Evolutionary conservation across 2,797 vertebrate species (phyloP).

Genomic region (Oreochromis mossambicus): DNA sequence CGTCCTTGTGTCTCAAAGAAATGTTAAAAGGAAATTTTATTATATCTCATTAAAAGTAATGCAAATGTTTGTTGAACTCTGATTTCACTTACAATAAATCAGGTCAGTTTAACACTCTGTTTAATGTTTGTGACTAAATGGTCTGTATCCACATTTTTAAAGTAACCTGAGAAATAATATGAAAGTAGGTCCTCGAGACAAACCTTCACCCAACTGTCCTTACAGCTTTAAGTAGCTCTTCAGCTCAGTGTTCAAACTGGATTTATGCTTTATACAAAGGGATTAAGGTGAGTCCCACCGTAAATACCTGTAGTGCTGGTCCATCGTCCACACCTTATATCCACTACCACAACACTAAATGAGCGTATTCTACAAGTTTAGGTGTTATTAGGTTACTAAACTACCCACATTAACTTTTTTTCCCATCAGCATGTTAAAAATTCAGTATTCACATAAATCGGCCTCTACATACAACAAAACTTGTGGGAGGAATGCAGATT

Average conservation of each 20-base stretch:
- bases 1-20: neutral
- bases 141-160: neutral
- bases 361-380: neutral
- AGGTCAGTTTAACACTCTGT: neutral
- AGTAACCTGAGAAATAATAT: neutral
- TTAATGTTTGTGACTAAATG: neutral
- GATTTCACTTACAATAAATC: neutral
- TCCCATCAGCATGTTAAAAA: neutral
- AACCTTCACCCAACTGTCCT: neutral
- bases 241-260: neutral
- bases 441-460: neutral
- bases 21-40: neutral
- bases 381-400: neutral
- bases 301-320: neutral
- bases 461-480: accelerated
- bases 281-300: neutral
- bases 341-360: neutral
- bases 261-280: neutral
- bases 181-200: neutral
- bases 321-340: neutral
- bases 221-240: neutral
- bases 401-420: neutral
- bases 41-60: neutral
- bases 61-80: neutral
- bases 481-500: neutral